Base-by-base conservation (phyloP, 2,113 vertebrate species). In the Alosa alosa region DNA sequence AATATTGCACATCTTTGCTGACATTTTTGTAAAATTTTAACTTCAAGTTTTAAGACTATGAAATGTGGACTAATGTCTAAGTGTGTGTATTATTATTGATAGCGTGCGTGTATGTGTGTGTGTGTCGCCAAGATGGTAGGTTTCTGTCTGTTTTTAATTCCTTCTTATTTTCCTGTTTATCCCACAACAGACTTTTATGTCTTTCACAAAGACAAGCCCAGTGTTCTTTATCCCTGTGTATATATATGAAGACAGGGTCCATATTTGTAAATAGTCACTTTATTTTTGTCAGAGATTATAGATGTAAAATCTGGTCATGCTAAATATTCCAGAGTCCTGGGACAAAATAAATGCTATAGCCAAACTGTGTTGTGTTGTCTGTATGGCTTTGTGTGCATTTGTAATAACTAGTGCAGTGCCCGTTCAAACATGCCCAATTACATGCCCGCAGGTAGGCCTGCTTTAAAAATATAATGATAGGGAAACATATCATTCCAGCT, bases 271-370 rank as follows among this genome's bases (percentile, higher is more conserved):
- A 72, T 72, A 72, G 64, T 72, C 64, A 72, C 25, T 36, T 31
- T 72, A 72, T 72, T 72, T 72, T 72, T 72, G 64, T 72, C 64
- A 72, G 64, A 72, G 64, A 72, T 72, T 72, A 72, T 72, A 72
- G 64, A 72, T 72, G n/a, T 31, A 36, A 72, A 31, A 72, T 13
- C n/a, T 72, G 64, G 31, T 72, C 64, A 72, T 72, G 64, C 25
- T 72, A 72, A 72, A 72, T 72, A 72, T 72, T 72, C 15, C n/a
- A 72, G 60, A 64, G 10, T 72, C 64, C 64, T 72, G 64, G 64
- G 64, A 36, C 25, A 36, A 31, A 72, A 72, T 72, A 72, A 72
- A 72, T 72, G 31, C 25, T 72, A 72, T 72, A 25, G 7, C 64
- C n/a, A 36, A 13, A 25, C 64, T 72, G 1, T 31, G 64, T 31